A percentile compares a stretch with the other conserved stretches of the same genome.
Evolutionary conservation across 2,888 invertebrate species (phyloP).

Genomic region (Ormyrus pomaceus): DNA sequence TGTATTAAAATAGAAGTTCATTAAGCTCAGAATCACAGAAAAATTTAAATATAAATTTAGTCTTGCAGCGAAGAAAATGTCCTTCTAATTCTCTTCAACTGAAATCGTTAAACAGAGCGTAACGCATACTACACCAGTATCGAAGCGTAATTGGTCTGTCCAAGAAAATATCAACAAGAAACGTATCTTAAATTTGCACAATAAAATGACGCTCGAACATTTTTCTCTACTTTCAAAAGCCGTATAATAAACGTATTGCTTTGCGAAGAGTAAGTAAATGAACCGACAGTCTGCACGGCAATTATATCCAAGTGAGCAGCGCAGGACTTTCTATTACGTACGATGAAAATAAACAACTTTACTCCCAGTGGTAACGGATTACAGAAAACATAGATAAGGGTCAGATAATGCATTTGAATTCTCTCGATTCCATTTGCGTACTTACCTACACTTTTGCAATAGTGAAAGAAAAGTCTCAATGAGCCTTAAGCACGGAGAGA

Average conservation of each 20-base stretch:
- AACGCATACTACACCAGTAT: background rate
- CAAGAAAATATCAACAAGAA: slow-evolving; percentile 4
- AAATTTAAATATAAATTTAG: too few relatives aligned
- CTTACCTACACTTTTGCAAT: slow-evolving; percentile 16
- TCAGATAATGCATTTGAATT: slow-evolving; percentile 28
- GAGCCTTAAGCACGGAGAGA: background rate
- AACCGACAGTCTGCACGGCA: background rate
- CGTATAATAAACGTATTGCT: background rate
- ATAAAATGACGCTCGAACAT: background rate
- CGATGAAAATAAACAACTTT: background rate
- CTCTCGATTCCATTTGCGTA: slow-evolving; percentile 16
- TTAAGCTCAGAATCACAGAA: too few relatives aligned
- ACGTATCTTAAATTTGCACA: slow-evolving; percentile 1
- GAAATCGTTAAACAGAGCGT: slow-evolving; percentile 11
- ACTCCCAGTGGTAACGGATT: slow-evolving; percentile 1
- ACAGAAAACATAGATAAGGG: slow-evolving; percentile 15
- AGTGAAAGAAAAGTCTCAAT: slow-evolving; percentile 22
- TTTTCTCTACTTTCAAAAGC: background rate
- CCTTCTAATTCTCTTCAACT: background rate
- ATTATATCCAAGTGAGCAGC: background rate
- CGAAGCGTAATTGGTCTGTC: slow-evolving; percentile 11
- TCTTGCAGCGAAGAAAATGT: too few relatives aligned
- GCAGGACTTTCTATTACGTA: background rate
- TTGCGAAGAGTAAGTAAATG: background rate
- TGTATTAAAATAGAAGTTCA: too few relatives aligned